Evolutionary conservation across 30 jellyfish, hydroid and myxozoan genomes (phyloP), one percentile per base, ranked within the genome.

Genomic region (Hydractinia echinata): DNA sequence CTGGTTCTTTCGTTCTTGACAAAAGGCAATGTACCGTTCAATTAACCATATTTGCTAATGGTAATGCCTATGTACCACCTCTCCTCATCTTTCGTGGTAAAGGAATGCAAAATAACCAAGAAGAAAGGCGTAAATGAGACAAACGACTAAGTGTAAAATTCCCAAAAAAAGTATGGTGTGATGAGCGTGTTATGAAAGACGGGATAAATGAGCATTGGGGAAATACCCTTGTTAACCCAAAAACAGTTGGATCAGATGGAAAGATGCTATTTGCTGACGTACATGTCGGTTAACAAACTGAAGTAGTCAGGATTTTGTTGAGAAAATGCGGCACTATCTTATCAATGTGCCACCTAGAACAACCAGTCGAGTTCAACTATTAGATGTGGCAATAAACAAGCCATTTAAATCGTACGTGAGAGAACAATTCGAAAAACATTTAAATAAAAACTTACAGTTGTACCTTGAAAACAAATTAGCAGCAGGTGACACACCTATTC

Each of bases 401-500:
- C 73, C 73, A 50, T 62, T 62, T 56, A 5, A 62, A 62, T 62
- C 49, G 16, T 62, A 62, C 73, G 30, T 62, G 50, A 62, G 73
- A 62, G 73, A 62, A 50, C 73, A 62, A 62, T 71, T 62, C 73
- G 73, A 62, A 62, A n/a, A n/a, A n/a, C n/a, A n/a, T n/a, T n/a
- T n/a, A n/a, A n/a, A n/a, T n/a, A n/a, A n/a, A n/a, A 62, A 62
- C 10, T 15, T 62, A 50, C 5, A 7, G 21, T 62, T 62, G 73
- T 62, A 62, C 73, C 49, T 5, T 50, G 73, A 62, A 50, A 62
- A 10, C 73, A 62, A 62, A 10, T 71, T 71, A 11, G 48, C 81
- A 71, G 81, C 61, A 54, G 20, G 58, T 71, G 61, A 71, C 81
- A 71, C 58, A 56, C 20, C 50, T 15, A 10, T 5, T 62, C 30